phyloP scores from a whole-genome alignment of 1,140 invertebrate genomes.

The Zaprionus capensis region DNA sequence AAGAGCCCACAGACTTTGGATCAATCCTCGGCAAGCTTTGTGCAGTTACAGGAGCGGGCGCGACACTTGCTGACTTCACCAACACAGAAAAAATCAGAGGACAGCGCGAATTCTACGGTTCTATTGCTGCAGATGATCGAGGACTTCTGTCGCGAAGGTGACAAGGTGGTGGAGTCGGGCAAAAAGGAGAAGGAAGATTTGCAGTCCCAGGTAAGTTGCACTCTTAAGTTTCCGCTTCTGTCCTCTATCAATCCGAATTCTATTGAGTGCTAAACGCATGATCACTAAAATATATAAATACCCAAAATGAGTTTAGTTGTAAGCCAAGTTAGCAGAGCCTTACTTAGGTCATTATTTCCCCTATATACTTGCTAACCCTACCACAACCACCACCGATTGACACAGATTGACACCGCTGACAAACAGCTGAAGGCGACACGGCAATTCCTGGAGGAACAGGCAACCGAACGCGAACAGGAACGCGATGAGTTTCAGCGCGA shows the following conservation, averaged over 20 bases:
- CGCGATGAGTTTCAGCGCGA: conserved; percentile 90
- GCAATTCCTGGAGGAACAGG: conserved; percentile 92
- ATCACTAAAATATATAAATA: conserved; percentile 26
- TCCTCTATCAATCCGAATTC: not conserved
- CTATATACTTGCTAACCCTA: conserved; percentile 34
- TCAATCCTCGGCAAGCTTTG: conserved; percentile 73
- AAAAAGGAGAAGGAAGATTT: conserved; percentile 89
- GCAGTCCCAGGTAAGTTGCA: conserved; percentile 87
- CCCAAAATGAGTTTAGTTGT: conserved; percentile 39
- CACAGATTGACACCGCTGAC: conserved; percentile 91
- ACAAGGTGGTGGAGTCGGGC: conserved; percentile 87
- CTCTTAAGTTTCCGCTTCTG: not conserved
- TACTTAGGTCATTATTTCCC: conserved; percentile 30
- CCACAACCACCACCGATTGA: conserved; percentile 36
- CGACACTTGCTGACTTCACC: conserved; percentile 84
- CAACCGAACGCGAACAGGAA: conserved; percentile 90
- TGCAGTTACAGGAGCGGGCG: conserved; percentile 85
- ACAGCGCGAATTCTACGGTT: conserved; percentile 84
- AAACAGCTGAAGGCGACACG: conserved; percentile 90
- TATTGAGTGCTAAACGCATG: conserved; percentile 68
- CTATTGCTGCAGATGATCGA: conserved; percentile 86
- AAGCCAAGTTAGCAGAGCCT: conserved; percentile 41
- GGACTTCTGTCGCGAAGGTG: conserved; percentile 87
- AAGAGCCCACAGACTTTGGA: conserved; percentile 57
- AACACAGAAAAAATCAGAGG: conserved; percentile 73